A percentile compares a stretch with the other conserved stretches of the same genome.
Evolutionary conservation across 2,888 invertebrate species (phyloP).

Genomic region (Isoperla grammatica): DNA sequence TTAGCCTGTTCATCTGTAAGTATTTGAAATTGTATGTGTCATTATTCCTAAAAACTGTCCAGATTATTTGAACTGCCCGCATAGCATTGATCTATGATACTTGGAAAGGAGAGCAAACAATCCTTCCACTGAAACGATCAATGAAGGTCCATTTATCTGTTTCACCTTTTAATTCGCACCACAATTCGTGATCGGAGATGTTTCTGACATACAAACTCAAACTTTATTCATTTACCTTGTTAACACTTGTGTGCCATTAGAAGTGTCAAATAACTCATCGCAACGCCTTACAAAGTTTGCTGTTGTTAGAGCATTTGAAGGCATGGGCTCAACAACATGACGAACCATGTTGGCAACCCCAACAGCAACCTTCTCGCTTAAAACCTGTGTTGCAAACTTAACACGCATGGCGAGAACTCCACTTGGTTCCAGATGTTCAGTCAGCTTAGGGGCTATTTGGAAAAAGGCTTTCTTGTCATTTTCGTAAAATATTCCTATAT

Average conservation of each 20-base stretch:
- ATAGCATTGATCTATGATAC: background rate
- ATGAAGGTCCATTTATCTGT: background rate
- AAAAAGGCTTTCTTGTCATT: background rate
- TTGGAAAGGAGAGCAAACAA: background rate
- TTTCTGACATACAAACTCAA: background rate
- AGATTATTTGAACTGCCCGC: background rate
- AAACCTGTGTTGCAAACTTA: background rate
- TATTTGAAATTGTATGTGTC: background rate
- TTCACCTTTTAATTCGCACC: background rate
- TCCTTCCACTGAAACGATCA: background rate
- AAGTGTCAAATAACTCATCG: background rate
- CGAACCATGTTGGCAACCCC: background rate
- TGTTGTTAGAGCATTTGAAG: background rate
- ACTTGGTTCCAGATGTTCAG: background rate
- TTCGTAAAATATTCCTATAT: background rate
- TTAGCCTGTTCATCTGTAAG: conserved; percentile 1
- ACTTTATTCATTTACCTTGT: background rate
- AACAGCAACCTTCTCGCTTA: background rate
- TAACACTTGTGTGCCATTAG: background rate
- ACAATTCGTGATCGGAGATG: background rate
- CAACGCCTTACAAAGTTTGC: background rate
- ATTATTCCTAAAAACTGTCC: background rate
- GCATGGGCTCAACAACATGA: background rate
- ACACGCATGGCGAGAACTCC: background rate
- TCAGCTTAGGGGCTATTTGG: background rate